Percentiles rank a stretch among this genome's conserved stretches.
phyloP scores from a whole-genome alignment of 2,888 invertebrate species.

The Lycaena phlaeas region DNA sequence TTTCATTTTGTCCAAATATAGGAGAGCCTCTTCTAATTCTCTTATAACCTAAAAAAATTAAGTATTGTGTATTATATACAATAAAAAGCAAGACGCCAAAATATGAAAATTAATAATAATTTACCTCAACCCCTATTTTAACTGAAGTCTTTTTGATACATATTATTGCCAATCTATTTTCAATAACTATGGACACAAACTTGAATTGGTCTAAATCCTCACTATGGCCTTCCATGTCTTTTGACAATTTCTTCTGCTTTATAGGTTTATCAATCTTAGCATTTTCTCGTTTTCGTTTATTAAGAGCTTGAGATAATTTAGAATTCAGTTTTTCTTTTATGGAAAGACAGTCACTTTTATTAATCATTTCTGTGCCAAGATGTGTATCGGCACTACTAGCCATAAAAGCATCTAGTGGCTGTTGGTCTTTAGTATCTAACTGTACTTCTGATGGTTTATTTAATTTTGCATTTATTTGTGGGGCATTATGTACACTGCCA shows the following conservation, averaged over 20 bases:
- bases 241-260: slow-evolving; percentile 43
- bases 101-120: slow-evolving; percentile 14
- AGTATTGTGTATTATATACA: not conserved
- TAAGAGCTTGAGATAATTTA: slow-evolving; percentile 54
- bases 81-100: not conserved
- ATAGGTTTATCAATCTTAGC: slow-evolving; percentile 43
- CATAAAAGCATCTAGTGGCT: slow-evolving; percentile 27
- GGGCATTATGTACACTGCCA: slow-evolving; percentile 25
- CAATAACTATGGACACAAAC: slow-evolving; percentile 40
- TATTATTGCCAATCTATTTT: slow-evolving; percentile 51
- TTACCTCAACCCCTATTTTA: slow-evolving; percentile 45
- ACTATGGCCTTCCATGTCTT: slow-evolving; percentile 23
- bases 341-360: slow-evolving; percentile 56
- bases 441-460: slow-evolving; percentile 21
- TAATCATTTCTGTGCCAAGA: slow-evolving; percentile 39
- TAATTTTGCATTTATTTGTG: slow-evolving; percentile 19
- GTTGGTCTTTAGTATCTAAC: slow-evolving; percentile 19
- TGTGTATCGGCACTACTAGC: slow-evolving; percentile 24
- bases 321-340: slow-evolving; percentile 61
- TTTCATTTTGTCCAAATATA: slow-evolving; percentile 40
- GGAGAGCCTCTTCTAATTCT: slow-evolving; percentile 81
- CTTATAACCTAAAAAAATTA: slow-evolving; percentile 77
- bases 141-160: slow-evolving; percentile 38
- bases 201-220: slow-evolving; percentile 27
- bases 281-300: slow-evolving; percentile 55